Base-by-base conservation (phyloP, 1,140 invertebrate genomes). In the Hycleus phaleratus region DNA sequence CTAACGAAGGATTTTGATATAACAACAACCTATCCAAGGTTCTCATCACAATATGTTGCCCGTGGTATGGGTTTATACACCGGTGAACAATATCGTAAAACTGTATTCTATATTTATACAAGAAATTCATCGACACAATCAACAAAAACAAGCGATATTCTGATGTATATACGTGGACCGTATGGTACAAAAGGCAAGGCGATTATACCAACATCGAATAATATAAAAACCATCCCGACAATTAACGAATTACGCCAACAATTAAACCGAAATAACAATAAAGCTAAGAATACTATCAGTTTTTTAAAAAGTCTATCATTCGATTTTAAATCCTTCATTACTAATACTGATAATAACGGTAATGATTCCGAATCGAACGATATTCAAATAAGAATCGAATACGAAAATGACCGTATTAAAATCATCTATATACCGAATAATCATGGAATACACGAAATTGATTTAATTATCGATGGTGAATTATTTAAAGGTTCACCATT, bases 51-150 rank as follows among this genome's bases (percentile, higher is more conserved):
- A 59, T 82, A 80, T 58, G 70, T 81, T 1, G 79, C 78, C 9
- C 74, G 75, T 65, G 80, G 81, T 25, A 80, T 81, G 66, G 81
- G 81, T 3, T 69, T 82, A 12, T 70, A 76, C 39, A 75, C 77
- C 38, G 78, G 77, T 12, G 78, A 78, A 67, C 68, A 77, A 48
- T 73, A 78, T 48, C 73, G 74, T 53, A 77, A 77, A 71, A 62
- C 64, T 1, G 54, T 58, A 24, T 69, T 73, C 56, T 73, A 68
- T 54, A 50, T 71, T 26, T 73, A 73, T 40, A 57, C 64, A 7
- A 67, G 68, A 48, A 49, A 38, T 5, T 45, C 5, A 26, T 38
- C 26, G 2, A 32, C 4, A 32, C 32, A 32, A 5, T 47, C 32
- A 8, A 39, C 42, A 5, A 52, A 58, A 40, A 38, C 24, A 54